Conservation (phyloP, 35 echinoderm and acorn worm species). For the Eucidaris tribuloides region DNA sequence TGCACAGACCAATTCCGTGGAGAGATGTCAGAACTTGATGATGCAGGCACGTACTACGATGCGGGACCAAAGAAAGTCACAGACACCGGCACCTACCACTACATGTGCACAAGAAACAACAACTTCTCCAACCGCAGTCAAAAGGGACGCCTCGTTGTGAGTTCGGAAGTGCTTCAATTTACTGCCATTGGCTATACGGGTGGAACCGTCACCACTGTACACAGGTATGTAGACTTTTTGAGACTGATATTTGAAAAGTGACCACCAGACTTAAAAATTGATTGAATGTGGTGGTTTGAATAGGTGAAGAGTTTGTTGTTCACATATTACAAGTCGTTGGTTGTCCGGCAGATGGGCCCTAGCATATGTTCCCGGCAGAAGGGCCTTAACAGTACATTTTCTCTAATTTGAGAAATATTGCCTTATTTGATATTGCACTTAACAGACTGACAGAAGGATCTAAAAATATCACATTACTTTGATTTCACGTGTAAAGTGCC, state of each 20-base stretch:
- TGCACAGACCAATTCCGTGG: slow-evolving; percentile 92
- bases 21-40: slow-evolving; percentile 93
- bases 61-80: slow-evolving; percentile 72
- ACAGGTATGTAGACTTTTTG: slow-evolving; percentile 47
- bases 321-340: too few species aligned
- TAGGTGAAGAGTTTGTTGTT: too few species aligned
- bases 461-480: too few species aligned
- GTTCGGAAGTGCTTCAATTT: slow-evolving; percentile 35
- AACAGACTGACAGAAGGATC: too few species aligned
- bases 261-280: too few species aligned
- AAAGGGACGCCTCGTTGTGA: slow-evolving; percentile 71
- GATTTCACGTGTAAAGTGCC: too few species aligned
- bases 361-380: too few species aligned
- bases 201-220: slow-evolving; percentile 38
- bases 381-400: too few species aligned
- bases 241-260: not conserved
- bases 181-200: slow-evolving; percentile 80
- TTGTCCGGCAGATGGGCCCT: too few species aligned
- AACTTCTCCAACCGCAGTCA: slow-evolving; percentile 99
- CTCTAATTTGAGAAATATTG: too few species aligned
- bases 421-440: too few species aligned
- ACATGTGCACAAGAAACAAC: slow-evolving; percentile 99
- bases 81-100: slow-evolving; percentile 72
- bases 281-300: too few species aligned
- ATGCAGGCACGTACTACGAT: slow-evolving; percentile 97